These are phyloP conservation scores for Synanthedon vespiformis DNA, from an alignment of 2,888 invertebrate genomes.

Conservation along the genomic window DNA sequence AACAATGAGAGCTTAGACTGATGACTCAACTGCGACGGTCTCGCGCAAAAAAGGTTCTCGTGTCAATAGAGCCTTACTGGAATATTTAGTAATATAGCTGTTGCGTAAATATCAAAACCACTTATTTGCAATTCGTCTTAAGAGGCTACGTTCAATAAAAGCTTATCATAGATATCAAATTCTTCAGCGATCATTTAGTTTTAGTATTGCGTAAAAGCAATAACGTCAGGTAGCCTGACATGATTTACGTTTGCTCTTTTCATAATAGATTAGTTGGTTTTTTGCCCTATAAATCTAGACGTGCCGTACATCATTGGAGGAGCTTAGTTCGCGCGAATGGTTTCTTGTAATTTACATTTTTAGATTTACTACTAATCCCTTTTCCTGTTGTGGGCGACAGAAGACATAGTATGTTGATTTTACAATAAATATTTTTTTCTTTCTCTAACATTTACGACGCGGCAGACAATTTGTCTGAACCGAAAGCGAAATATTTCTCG, in stretches of 20 bases:
- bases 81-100: constrained; percentile 35
- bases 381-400: not conserved
- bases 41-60: not conserved
- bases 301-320: not conserved
- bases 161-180: not conserved
- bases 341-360: not conserved
- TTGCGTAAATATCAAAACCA: constrained; percentile 24
- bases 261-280: not conserved
- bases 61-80: constrained; percentile 6
- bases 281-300: not conserved
- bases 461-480: not conserved
- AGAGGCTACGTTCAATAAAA: not conserved
- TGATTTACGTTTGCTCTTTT: not conserved
- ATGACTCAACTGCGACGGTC: constrained; percentile 27
- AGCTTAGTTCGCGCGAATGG: not conserved
- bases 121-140: not conserved
- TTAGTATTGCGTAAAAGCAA: not conserved
- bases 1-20: constrained; percentile 28
- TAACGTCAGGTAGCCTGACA: not conserved
- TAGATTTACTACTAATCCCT: not conserved
- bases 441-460: not conserved
- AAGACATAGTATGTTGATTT: not conserved
- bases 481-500: not conserved
- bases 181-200: not conserved
- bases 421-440: not conserved